These are phyloP conservation scores for Rhineura floridana DNA, from an alignment of 2,113 vertebrate genomes.

Conservation along the genomic window DNA sequence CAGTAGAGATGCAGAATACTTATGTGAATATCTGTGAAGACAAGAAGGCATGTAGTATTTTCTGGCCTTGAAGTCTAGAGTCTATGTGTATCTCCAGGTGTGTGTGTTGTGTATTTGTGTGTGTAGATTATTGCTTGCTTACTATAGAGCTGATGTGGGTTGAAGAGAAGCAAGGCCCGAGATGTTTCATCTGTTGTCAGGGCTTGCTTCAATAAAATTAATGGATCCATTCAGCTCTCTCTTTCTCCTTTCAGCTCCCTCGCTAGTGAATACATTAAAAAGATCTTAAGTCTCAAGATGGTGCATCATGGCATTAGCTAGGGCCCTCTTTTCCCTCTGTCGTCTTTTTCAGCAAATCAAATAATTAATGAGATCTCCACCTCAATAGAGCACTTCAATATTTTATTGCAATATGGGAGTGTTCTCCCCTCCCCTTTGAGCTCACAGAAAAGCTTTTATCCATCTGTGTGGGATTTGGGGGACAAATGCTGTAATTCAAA, in stretches of 20 bases:
- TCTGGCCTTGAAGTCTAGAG: conserved; percentile 87
- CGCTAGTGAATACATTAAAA: conserved; percentile 96
- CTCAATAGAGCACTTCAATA: conserved; percentile 79
- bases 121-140: conserved; percentile 92
- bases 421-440: conserved; percentile 46
- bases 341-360: conserved; percentile 84
- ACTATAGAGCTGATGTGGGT: conserved; percentile 84
- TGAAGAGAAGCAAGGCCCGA: conserved; percentile 89
- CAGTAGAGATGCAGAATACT: conserved; percentile 68
- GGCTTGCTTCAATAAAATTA: conserved; percentile 99
- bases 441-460: conserved; percentile 76
- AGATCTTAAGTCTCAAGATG: conserved; percentile 98
- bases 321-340: conserved; percentile 81
- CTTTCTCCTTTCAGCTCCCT: conserved; percentile 91
- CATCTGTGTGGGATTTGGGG: conserved; percentile 64
- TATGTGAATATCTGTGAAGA: conserved; percentile 59
- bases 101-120: conserved; percentile 75
- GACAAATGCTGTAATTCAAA: conserved; percentile 70
- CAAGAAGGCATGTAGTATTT: conserved; percentile 78
- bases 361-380: conserved; percentile 89
- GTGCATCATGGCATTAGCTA: conserved; percentile 92
- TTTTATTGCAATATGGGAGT: conserved; percentile 72
- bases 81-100: conserved; percentile 74
- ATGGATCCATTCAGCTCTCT: conserved; percentile 97
- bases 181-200: conserved; percentile 99